Evolutionary conservation across 2,888 invertebrate species (phyloP), one percentile per base, ranked within the genome.

Genomic region (Nemoura dubitans): DNA sequence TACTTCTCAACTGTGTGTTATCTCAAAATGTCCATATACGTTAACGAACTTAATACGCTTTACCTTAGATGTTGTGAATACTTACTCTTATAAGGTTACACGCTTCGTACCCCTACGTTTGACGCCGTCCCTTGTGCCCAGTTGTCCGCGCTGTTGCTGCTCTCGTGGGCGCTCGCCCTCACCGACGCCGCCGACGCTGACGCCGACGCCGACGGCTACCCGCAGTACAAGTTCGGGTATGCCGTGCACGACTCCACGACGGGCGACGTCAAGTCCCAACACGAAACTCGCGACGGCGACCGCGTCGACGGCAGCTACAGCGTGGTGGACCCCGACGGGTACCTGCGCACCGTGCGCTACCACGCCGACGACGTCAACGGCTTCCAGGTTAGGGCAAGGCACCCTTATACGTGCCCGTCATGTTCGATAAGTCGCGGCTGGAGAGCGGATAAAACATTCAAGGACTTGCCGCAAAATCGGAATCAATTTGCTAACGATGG

Each of bases 251-350:
- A 88, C 86, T 42, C 85, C 16, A 77, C 27, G 77, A 88, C 88
- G 26, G 88, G 88, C 2, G 88, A 88, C 85, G 76, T 83, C 85
- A 88, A 88, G 85, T 78, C 85, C 36, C 88, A 88, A 59, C 80
- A 86, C 14, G 88, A 88, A 86, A 87, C 86, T 6, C 87, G 88
- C n/a, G 84, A 86, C 30, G 88, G 88, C 21, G 88, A 86, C 78
- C 76, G 76, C 0, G 88, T 88, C 36, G 76, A 88, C 77, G 88
- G 88, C 36, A 85, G 85, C 36, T 88, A 88, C 87, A 86, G 86
- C 76, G 85, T 88, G 7, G 85, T 87, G 36, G 88, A 88, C 25
- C 85, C 88, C 26, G 88, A 88, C 29, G 88, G 88, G n/a, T 85
- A 83, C 76, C 43, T 85, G 14, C 87, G 88, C 81, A 87, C 88